These are phyloP conservation scores for Chouioia cunea DNA, from an alignment of 2,888 invertebrate species.

Conservation along the genomic window DNA sequence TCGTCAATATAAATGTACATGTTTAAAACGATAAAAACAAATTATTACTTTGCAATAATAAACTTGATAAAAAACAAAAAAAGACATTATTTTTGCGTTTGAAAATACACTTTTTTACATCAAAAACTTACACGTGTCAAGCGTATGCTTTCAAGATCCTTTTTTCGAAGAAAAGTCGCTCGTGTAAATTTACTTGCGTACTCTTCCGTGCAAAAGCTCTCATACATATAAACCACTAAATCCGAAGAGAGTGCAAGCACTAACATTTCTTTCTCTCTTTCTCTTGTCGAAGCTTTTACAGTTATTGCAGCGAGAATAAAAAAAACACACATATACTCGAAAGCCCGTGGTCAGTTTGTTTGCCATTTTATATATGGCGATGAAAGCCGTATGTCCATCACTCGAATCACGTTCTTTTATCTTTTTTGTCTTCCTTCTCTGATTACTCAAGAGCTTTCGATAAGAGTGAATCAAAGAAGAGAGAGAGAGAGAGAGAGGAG, in stretches of 20 bases:
- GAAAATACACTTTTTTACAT: constrained; percentile 14
- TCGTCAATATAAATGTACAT: no score
- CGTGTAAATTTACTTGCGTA: constrained; percentile 21
- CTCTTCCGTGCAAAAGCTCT: constrained; percentile 17
- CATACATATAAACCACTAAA: constrained; percentile 1
- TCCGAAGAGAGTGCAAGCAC: constrained; percentile 24
- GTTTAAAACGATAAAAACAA: no score
- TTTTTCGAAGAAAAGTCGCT: not conserved
- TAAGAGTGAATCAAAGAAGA: no score
- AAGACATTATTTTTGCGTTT: no score
- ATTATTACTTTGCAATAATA: no score
- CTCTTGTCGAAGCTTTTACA: constrained; percentile 32
- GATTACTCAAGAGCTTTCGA: not conserved
- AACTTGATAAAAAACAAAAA: no score
- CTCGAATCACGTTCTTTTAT: constrained; percentile 14
- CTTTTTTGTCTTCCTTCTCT: not conserved
- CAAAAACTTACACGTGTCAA: not conserved
- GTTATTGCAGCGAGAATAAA: constrained; percentile 20
- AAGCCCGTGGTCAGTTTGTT: constrained; percentile 25
- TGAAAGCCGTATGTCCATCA: constrained; percentile 26
- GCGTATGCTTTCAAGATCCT: not conserved
- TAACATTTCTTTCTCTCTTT: constrained; percentile 7
- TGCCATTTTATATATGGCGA: constrained; percentile 25
- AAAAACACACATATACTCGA: not conserved
- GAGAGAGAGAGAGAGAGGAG: not conserved